Evolutionary conservation across 2,113 vertebrate genomes (phyloP).

Genomic region (Ahaetulla prasina): DNA sequence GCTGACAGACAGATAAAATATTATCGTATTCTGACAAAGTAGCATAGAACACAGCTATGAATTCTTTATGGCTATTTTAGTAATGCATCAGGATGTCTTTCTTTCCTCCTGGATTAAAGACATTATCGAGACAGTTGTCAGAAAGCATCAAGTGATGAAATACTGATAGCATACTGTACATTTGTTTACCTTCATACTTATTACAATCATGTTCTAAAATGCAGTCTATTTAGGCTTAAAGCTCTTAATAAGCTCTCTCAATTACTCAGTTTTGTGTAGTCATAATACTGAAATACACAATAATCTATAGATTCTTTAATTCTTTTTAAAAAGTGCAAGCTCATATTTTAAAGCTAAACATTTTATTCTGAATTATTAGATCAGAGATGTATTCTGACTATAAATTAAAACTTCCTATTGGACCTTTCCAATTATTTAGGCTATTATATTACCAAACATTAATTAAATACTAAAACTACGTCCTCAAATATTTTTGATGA

Average conservation of each 20-base stretch:
- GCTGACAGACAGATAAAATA: background rate
- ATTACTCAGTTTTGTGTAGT: conserved; percentile 67
- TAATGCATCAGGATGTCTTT: conserved; percentile 37
- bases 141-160: conserved; percentile 60
- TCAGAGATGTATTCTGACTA: background rate
- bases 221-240: conserved; percentile 57
- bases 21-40: conserved; percentile 37
- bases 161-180: conserved; percentile 62
- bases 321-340: conserved; percentile 16
- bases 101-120: conserved; percentile 54
- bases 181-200: conserved; percentile 65
- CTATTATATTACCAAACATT: background rate
- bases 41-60: conserved; percentile 32
- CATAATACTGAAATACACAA: conserved; percentile 22
- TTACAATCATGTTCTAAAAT: conserved; percentile 65
- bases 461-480: background rate
- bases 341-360: conserved; percentile 47
- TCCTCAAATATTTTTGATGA: background rate
- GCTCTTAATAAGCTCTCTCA: conserved; percentile 68
- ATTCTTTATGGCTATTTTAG: conserved; percentile 55
- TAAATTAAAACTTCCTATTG: conserved; percentile 27
- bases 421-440: background rate
- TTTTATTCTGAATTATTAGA: background rate
- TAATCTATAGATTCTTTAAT: conserved; percentile 59
- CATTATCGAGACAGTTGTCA: conserved; percentile 58